Base-by-base conservation (phyloP, 2,888 invertebrate species). In the Cyclophora punctaria region DNA sequence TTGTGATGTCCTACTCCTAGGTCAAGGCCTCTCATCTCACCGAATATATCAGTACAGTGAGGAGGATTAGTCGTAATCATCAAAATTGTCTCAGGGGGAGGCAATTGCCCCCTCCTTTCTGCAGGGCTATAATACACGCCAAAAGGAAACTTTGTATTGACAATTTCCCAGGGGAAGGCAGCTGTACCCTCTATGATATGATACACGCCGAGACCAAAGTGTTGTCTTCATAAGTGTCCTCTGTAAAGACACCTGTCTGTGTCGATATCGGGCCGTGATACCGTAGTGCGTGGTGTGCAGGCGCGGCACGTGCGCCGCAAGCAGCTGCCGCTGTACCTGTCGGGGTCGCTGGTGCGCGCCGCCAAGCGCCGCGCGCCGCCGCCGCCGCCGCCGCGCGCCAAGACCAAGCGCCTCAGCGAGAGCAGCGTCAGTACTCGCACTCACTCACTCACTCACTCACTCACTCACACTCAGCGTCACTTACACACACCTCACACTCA, bases 231-330 rank as follows among this genome's bases (percentile, higher is more conserved):
- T 20, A 20, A 20, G 1, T 20, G 20, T 20, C 20, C 20, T 20
- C 20, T 20, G 1, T 20, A 20, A 20, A 20, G 20, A 20, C 20
- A 20, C 20, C 20, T 20, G 1, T 20, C 20, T 20, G 1, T 20
- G 1, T 20, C 20, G 20, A 20, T 20, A 20, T 20, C 2, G 20
- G 20, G n/a, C 4, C 42, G 7, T 4, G 3, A 7, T 42, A 43
- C 20, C 5, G 41, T 5, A 7, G 44, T 46, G n/a, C 41, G n/a
- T n/a, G 42, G n/a, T 43, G n/a, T n/a, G 42, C 94, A 97, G 88
- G 96, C 96, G 1, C 93, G 95, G 3, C 95, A 97, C 80, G 97
- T 98, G 0, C 94, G 94, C 58, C 92, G 93, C 71, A 95, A 93
- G 78, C 93, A 94, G 64, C 84, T 96, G 42, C 90, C 90, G 59